phyloP scores from a whole-genome alignment of 1,140 invertebrate species.

The Tribolium castaneum region DNA sequence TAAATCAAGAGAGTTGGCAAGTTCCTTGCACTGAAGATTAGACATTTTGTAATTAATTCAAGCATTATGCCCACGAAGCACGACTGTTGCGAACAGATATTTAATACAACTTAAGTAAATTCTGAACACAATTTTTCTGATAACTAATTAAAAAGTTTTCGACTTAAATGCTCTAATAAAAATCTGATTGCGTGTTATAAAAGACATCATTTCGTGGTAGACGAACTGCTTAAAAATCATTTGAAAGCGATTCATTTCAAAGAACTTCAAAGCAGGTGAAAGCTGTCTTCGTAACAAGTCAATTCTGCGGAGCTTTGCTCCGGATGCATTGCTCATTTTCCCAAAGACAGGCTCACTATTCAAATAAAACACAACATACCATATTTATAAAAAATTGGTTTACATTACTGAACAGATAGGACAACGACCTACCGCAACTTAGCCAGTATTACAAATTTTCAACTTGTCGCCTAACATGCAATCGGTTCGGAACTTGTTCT shows the following conservation, averaged over 20 bases:
- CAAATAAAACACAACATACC: neutral
- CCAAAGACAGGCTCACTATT: neutral
- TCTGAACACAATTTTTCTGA: neutral
- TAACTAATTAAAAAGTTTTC: conserved; percentile 10
- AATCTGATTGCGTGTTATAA: conserved; percentile 8
- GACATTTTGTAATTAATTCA: conserved; percentile 27
- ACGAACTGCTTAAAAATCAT: neutral
- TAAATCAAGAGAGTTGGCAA: conserved; percentile 15
- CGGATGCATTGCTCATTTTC: neutral
- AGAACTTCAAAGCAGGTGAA: conserved; percentile 8
- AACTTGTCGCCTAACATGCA: neutral
- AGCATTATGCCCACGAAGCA: neutral
- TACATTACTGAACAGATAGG: neutral
- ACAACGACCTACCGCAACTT: neutral
- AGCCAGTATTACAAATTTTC: neutral
- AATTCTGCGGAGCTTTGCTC: neutral
- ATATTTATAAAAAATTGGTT: neutral
- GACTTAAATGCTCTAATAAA: neutral
- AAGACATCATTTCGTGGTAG: neutral
- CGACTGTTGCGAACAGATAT: conserved; percentile 7
- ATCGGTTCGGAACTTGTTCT: neutral
- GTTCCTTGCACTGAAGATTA: conserved; percentile 23
- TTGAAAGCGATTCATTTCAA: conserved; percentile 4
- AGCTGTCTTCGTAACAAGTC: neutral
- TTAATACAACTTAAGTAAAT: neutral